Evolutionary conservation across 2,797 vertebrate species (phyloP), one percentile per base, ranked within the genome.

Genomic region (Crocidura indochinensis): DNA sequence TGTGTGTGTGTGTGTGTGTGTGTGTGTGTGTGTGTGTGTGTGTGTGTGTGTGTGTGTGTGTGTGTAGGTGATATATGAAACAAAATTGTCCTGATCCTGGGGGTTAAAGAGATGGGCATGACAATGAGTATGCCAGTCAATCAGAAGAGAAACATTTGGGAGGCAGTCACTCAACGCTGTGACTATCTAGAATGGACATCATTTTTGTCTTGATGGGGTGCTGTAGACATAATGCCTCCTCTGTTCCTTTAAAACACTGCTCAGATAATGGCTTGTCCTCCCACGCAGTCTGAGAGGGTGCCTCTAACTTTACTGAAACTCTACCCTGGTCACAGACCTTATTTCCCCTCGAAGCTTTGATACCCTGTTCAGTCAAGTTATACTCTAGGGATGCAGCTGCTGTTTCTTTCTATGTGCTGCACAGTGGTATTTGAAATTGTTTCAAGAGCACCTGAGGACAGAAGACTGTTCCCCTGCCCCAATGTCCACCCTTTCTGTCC

Each of bases 381-480:
- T 89, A 76, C 83, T 64, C 86, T 47, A 82, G 91, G 93, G 94
- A 95, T 67, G 2, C 60, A 49, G 76, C n/a, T 90, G 79, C 92
- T 73, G 49, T 87, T 84, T 87, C 86, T 92, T 6, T 31, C 47
- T 44, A 0, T 60, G 90, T 7, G 71, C 73, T 84, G 84, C 91
- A 71, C 27, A 2, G 86, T 44, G 87, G 60, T 76, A 79, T 97
- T 96, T 86, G 51, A 96, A 96, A 93, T 83, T 56, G 94, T 84
- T 95, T 96, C 20, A 91, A 96, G 97, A 97, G 96, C 96, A 96
- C 95, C 97, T 97, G 94, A 98, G 97, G 97, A 97, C 97, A 98
- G 97, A 96, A 88, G 84, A 60, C 15, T 20, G 56, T 88, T 83
- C 92, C 81, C 65, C 65, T 86, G 47, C 93, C 74, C 78, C 69